Evolutionary conservation across 2,797 vertebrate genomes (phyloP), one percentile per base, ranked within the genome.

Genomic region (Pipistrellus kuhlii): DNA sequence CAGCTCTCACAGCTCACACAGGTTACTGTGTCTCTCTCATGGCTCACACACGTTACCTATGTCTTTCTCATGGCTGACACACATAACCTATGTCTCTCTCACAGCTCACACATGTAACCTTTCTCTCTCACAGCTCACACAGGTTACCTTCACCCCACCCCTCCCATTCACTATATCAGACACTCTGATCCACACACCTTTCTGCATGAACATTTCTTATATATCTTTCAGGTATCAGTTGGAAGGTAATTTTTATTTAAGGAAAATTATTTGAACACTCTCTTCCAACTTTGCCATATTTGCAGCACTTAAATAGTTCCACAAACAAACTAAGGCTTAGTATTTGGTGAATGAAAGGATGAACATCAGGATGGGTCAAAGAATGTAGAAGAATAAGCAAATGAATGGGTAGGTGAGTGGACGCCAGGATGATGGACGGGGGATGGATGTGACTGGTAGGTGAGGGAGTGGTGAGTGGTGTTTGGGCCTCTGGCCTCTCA

Each of bases 331-430:
- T 5, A 38, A 81, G 55, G 6, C 57, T 88, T 85, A 57, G 78
- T 90, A 86, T 23, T 91, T 83, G 53, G n/a, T 48, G 68, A 93
- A 48, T 77, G 57, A 84, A 48, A 66, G 80, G 93, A 48, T 38
- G 46, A 72, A 83, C 27, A 20, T 32, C 7, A 10, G n/a, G 88
- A 44, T 91, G 73, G 30, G 46, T 82, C 73, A 62, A 9, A 66
- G 57, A 48, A 66, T 21, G 0, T 8, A 35, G 32, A 35, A 77
- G 78, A 62, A 41, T 80, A 27, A 15, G 8, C n/a, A 44, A 23
- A 23, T 46, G 32, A 10, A 51, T 53, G 71, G 21, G 77, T 51
- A 35, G 13, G 30, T 57, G 32, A 77, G 57, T 69, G 18, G 12
- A 35, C 21, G 35, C 25, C 41, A 27, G 23, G 15, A 18, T 21